Evolutionary conservation across 2,113 vertebrate genomes (phyloP), one percentile per base, ranked within the genome.

Genomic region (Columba livia): DNA sequence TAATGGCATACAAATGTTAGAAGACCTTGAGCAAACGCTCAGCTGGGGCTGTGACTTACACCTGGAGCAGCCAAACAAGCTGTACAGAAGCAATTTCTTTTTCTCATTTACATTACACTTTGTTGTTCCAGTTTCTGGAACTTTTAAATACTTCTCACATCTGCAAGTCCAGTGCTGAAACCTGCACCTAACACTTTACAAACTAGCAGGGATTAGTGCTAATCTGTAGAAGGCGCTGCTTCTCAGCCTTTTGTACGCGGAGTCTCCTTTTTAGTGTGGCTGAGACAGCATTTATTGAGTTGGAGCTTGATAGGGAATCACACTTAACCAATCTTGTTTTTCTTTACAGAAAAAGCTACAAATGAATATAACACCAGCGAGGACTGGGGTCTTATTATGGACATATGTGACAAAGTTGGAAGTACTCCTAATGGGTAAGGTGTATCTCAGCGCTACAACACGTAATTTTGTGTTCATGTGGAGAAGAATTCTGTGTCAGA

Each of bases 371-470:
- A 99, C 97, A 99, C 99, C 70, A 95, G 97, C 32, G 99, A 99
- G 88, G 99, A 99, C 79, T 99, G 99, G 99, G 98, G 98, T 29
- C 98, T 99, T 21, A 99, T 99, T 85, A 99, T 99, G 99, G 99
- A 99, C 62, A 99, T 99, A 90, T 99, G 99, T 89, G 99, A 99
- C 94, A 99, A 98, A 94, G 98, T 99, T 92, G 99, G 98, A 77
- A 99, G 98, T 17, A 98, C 98, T 86, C 93, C 99, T 36, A 99
- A 99, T 50, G 99, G 99, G 99, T 99, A 97, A 98, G 98, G 34
- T 31, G 15, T 5, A 2, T 20, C 69, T 65, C 25, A 2, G 47
- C 7, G 6, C 73, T 40, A 15, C 16, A 12, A 20, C 18, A 0
- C 15, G 31, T 18, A 15, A 26, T 44, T 69, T 48, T 25, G 5